These are phyloP conservation scores for Alloscopus bannaensis DNA, from an alignment of 2,888 invertebrate genomes.

Conservation along the genomic window DNA sequence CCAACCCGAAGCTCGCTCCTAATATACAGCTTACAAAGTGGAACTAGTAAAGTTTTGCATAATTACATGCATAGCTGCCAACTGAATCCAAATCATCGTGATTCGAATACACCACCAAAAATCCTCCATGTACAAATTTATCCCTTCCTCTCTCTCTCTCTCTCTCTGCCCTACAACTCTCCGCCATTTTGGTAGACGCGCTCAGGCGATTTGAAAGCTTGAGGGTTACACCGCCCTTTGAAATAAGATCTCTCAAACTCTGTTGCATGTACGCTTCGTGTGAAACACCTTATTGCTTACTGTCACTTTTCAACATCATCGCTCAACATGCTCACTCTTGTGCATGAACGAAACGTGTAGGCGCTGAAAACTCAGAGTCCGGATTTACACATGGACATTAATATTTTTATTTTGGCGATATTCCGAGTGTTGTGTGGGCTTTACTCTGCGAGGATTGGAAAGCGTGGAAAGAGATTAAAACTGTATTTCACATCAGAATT, in stretches of 20 bases:
- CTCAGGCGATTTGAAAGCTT: no score
- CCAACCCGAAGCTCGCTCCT: neutral
- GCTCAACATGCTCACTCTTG: no score
- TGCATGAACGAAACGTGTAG: no score
- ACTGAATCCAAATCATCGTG: conserved; percentile 53
- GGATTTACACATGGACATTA: neutral
- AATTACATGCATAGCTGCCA: conserved; percentile 60
- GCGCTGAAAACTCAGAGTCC: no score
- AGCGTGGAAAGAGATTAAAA: conserved; percentile 48
- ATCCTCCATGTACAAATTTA: conserved; percentile 49
- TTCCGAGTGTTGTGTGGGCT: neutral
- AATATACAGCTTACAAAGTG: conserved; percentile 36
- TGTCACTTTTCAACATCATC: no score
- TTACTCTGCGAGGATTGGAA: neutral
- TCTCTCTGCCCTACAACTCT: no score
- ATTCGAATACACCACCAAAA: conserved; percentile 44
- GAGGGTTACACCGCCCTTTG: no score
- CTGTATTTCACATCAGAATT: conserved; percentile 34
- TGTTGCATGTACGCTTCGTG: no score
- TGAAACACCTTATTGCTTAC: no score
- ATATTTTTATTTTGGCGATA: no score
- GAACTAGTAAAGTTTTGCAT: conserved; percentile 53
- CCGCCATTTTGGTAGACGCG: no score
- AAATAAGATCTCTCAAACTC: no score
- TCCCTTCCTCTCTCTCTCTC: conserved; percentile 35